Conservation (phyloP, 2,888 invertebrate species). For the Macropis europaea region DNA sequence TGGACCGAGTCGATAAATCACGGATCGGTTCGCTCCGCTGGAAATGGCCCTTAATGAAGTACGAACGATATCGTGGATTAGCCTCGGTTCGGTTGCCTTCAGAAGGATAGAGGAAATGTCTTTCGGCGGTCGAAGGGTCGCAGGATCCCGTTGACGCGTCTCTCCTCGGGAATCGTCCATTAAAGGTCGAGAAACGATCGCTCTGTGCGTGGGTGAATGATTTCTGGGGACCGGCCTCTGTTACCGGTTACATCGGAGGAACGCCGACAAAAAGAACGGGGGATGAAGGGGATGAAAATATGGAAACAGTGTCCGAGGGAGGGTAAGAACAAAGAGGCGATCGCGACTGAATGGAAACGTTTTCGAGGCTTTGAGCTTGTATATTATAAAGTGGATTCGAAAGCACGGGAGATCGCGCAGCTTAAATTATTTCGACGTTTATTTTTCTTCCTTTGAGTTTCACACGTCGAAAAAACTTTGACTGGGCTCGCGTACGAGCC, state of each 20-base stretch:
- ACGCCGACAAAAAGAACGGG: constrained; percentile 10
- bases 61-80: constrained; percentile 67
- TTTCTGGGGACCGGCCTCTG: constrained; percentile 29
- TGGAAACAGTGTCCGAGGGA: constrained; percentile 24
- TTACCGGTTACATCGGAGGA: constrained; percentile 17
- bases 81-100: constrained; percentile 52
- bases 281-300: not conserved
- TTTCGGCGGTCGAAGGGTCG: constrained; percentile 51
- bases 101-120: constrained; percentile 55
- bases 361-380: constrained; percentile 48
- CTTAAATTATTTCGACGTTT: constrained; percentile 55
- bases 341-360: constrained; percentile 51
- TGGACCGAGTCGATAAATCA: constrained; percentile 59
- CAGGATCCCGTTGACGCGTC: constrained; percentile 29
- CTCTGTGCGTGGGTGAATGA: constrained; percentile 31
- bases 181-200: constrained; percentile 32
- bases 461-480: constrained; percentile 47
- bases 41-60: constrained; percentile 64
- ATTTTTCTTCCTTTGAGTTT: constrained; percentile 52
- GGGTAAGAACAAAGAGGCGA: constrained; percentile 55
- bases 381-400: constrained; percentile 56
- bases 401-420: constrained; percentile 39
- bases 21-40: constrained; percentile 54
- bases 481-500: not conserved
- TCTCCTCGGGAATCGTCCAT: constrained; percentile 37